Conservation (phyloP, 2,888 invertebrate species). For the Drosophila rubida region DNA sequence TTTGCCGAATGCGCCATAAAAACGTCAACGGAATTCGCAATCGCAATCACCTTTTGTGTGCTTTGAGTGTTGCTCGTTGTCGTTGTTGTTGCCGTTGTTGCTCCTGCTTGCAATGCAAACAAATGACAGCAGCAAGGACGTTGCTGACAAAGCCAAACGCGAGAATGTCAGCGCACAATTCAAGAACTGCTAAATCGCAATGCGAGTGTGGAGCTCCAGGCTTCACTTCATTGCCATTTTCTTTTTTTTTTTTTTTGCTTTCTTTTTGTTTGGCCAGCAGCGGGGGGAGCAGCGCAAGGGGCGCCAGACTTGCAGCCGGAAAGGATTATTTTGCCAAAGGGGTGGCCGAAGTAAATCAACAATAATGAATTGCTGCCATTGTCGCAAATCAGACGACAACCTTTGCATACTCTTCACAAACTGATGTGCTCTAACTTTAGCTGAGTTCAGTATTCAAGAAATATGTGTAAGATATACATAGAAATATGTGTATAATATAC, state of each 20-base stretch:
- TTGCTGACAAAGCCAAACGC: constrained; percentile 78
- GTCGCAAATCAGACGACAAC: not conserved
- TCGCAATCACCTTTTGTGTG: constrained; percentile 79
- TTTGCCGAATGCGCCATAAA: constrained; percentile 74
- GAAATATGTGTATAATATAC: too few species aligned
- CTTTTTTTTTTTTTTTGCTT: too few species aligned
- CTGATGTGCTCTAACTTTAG: too few species aligned
- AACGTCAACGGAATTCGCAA: constrained; percentile 79
- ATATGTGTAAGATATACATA: not conserved
- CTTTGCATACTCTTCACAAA: constrained; percentile 17
- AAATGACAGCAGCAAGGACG: constrained; percentile 80
- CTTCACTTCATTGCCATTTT: not conserved
- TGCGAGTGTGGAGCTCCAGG: not conserved
- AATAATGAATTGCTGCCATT: constrained; percentile 7
- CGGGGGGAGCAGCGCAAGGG: not conserved
- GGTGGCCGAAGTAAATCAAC: constrained; percentile 44
- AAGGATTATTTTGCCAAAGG: constrained; percentile 69
- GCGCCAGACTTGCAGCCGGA: constrained; percentile 60
- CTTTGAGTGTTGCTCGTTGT: constrained; percentile 64
- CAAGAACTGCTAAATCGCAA: constrained; percentile 16
- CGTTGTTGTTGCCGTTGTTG: constrained; percentile 22
- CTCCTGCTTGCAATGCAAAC: constrained; percentile 67
- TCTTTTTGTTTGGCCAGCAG: too few species aligned
- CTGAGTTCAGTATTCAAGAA: too few species aligned
- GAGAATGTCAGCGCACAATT: constrained; percentile 75